Evolutionary conservation across 2,888 invertebrate species (phyloP).

Genomic region (Scelioninae gen. 1): DNA sequence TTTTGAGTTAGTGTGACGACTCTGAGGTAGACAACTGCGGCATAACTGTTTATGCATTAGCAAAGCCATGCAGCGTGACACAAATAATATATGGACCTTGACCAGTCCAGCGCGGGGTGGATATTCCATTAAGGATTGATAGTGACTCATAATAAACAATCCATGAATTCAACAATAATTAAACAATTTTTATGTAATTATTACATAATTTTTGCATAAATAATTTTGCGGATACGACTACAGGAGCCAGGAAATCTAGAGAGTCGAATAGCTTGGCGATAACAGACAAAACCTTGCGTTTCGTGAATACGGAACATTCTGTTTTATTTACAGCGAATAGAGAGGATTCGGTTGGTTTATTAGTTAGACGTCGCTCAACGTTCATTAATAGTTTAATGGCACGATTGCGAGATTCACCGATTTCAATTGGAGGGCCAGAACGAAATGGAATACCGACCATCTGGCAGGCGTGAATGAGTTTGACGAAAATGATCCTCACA

Average conservation of each 20-base stretch:
- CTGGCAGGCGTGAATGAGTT: background rate
- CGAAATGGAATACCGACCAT: conserved; percentile 1
- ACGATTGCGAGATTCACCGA: background rate
- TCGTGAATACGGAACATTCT: background rate
- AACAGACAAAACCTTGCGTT: background rate
- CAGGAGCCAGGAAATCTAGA: background rate
- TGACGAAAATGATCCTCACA: no score
- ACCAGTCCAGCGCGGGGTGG: background rate
- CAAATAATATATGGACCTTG: background rate
- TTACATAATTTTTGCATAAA: conserved; percentile 1
- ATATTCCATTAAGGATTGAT: background rate
- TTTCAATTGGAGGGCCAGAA: background rate
- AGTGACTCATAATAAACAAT: background rate
- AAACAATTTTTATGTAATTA: no score
- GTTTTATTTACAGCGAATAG: background rate
- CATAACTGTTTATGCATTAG: background rate
- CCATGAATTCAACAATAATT: background rate
- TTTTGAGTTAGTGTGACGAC: no score
- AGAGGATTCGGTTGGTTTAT: background rate
- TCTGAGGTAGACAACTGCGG: background rate
- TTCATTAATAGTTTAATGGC: background rate
- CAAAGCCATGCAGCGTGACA: conserved; percentile 1
- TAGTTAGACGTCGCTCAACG: background rate
- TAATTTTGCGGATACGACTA: background rate
- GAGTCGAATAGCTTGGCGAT: background rate